phyloP scores from a whole-genome alignment of 1,140 invertebrate genomes.

The Ericerus pela region DNA sequence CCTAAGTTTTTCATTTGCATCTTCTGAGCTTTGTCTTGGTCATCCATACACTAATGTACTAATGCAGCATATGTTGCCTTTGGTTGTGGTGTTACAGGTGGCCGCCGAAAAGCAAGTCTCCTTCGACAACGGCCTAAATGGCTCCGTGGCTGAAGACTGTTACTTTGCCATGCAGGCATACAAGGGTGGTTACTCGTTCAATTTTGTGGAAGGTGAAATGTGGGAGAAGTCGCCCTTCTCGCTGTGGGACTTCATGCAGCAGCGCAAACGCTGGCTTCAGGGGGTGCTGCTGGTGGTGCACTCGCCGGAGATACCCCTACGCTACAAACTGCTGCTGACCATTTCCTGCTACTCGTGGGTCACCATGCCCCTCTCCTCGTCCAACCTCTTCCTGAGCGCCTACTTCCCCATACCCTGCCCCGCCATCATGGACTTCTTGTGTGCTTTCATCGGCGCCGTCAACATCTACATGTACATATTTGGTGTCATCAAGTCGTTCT shows the following conservation, averaged over 20 bases:
- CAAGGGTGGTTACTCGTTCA: constrained; percentile 68
- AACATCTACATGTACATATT: constrained; percentile 95
- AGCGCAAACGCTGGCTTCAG: constrained; percentile 91
- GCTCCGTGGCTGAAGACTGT: constrained; percentile 94
- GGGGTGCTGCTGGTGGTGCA: constrained; percentile 90
- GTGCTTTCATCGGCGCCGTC: constrained; percentile 76
- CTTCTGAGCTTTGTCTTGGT: too few species aligned
- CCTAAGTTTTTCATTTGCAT: too few species aligned
- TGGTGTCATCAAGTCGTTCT: constrained; percentile 89
- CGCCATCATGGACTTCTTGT: constrained; percentile 63
- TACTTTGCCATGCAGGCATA: constrained; percentile 91
- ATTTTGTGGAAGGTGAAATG: constrained; percentile 93
- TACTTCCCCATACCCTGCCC: constrained; percentile 78
- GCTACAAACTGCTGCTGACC: constrained; percentile 66
- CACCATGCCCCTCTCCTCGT: constrained; percentile 80
- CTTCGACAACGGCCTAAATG: constrained; percentile 89
- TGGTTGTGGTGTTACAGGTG: constrained; percentile 42
- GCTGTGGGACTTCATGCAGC: constrained; percentile 85
- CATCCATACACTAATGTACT: too few species aligned
- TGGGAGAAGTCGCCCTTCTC: constrained; percentile 96
- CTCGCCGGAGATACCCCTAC: constrained; percentile 65
- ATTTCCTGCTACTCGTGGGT: constrained; percentile 92
- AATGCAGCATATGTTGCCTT: too few species aligned
- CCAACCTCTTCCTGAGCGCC: constrained; percentile 68
- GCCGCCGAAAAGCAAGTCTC: constrained; percentile 76